These are phyloP conservation scores for Anguilla rostrata DNA, from an alignment of 2,113 vertebrate species.

Conservation along the genomic window DNA sequence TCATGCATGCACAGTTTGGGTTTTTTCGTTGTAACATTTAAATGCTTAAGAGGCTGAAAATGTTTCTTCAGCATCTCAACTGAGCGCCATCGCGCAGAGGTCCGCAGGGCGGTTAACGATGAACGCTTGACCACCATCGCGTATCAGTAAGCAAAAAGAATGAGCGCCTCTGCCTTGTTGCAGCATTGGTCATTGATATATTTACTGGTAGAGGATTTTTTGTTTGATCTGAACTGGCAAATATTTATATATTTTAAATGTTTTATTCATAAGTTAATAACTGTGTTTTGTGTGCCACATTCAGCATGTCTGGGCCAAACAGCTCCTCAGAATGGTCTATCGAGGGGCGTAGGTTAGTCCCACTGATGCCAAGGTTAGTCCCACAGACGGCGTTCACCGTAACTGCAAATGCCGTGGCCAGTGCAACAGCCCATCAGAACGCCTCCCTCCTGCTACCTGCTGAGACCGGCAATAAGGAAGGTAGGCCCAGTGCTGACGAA, in stretches of 20 bases:
- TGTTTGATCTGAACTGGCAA: not conserved
- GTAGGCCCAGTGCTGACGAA: constrained; percentile 52
- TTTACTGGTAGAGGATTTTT: not conserved
- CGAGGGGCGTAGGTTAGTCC: constrained; percentile 92
- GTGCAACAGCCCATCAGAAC: constrained; percentile 88
- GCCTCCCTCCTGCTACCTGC: constrained; percentile 85
- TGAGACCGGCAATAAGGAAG: constrained; percentile 97
- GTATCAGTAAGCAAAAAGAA: constrained; percentile 83
- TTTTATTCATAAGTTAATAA: not conserved
- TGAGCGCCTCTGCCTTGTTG: not conserved
- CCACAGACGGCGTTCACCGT: constrained; percentile 96
- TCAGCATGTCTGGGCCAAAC: constrained; percentile 96
- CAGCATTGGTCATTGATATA: too few species aligned
- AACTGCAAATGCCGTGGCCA: constrained; percentile 90
- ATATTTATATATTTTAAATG: not conserved
- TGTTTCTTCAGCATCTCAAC: constrained; percentile 84
- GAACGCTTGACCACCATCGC: constrained; percentile 95
- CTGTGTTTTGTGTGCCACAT: constrained; percentile 21
- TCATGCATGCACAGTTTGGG: too few species aligned
- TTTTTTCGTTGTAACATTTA: not conserved
- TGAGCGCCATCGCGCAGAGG: constrained; percentile 94
- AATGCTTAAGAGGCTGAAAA: not conserved
- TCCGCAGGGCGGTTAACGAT: constrained; percentile 96
- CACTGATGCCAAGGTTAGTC: constrained; percentile 92
- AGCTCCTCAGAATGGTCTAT: constrained; percentile 97